Base-by-base conservation (phyloP, 1,140 invertebrate genomes). In the Caenorhabditis remanei region DNA sequence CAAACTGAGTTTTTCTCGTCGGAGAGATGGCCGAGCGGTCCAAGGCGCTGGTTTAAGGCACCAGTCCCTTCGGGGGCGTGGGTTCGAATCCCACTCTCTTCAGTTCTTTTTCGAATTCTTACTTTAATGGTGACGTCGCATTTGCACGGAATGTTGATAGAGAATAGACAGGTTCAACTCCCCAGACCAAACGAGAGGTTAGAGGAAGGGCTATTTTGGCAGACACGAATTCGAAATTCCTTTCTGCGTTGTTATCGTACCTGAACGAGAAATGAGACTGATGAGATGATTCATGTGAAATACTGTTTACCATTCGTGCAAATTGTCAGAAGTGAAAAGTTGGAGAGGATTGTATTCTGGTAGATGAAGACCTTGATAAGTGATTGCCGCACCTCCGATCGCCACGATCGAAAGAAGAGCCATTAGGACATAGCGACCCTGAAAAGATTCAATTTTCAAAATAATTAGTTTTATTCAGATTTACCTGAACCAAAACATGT, bases 11-110 rank as follows among this genome's bases (percentile, higher is more conserved):
- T 53, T 53, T 16, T 53, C 50, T 53, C 50, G 50, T 4, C 61
- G 61, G 61, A 63, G 97, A 96, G 96, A 96, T 97, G 96, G 96
- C 96, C 96, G 96, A 97, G 96, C 96, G 96, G 96, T 97, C 96
- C 97, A 97, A 97, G 96, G 96, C 96, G 96, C 96, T 97, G 96
- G 96, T 97, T 97, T 97, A 96, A 97, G 96, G 96, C 96, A 97
- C 96, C 96, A 97, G 96, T 97, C 96, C 96, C 96, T 95, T 96
- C 96, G 96, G 96, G 95, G 96, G 90, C 91, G 91, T 91, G 91
- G 90, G 91, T 91, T 91, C 90, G 90, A 91, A 91, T 92, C 91
- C 90, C 90, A 91, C 91, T 91, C 90, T 91, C 90, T 88, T 87
- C 32, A 40, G 61, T 65, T 65, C 9, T 65, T 65, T 65, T 40